Percentiles rank a stretch among this genome's conserved stretches.
phyloP scores from a whole-genome alignment of 2,888 invertebrate species.

The Sinhomidia bicolor region DNA sequence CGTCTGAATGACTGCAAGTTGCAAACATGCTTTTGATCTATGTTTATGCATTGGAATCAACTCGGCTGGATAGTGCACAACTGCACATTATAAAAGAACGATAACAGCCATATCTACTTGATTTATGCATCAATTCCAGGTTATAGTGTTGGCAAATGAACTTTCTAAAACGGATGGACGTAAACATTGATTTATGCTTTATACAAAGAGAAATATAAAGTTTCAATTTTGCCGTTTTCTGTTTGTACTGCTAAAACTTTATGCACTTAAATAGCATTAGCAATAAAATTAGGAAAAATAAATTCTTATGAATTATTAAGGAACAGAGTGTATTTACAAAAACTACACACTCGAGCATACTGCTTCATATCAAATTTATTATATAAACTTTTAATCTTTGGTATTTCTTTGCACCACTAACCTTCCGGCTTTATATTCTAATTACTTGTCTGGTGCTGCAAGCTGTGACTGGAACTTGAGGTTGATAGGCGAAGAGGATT shows the following conservation, averaged over 20 bases:
- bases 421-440: constrained; percentile 28
- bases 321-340: not conserved
- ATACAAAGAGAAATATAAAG: too few relatives aligned
- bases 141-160: too few relatives aligned
- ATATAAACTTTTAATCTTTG: constrained; percentile 6
- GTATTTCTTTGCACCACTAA: not conserved
- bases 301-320: not conserved
- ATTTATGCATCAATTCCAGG: too few relatives aligned
- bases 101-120: too few relatives aligned
- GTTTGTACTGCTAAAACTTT: too few relatives aligned
- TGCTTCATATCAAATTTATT: too few relatives aligned
- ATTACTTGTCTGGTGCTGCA: constrained; percentile 78
- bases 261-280: not conserved
- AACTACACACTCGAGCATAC: not conserved
- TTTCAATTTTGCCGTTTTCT: too few relatives aligned
- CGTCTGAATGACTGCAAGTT: not conserved
- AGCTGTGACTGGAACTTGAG: constrained; percentile 79
- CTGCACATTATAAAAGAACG: too few relatives aligned
- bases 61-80: too few relatives aligned
- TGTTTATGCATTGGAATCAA: too few relatives aligned
- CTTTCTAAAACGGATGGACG: too few relatives aligned
- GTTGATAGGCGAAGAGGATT: constrained; percentile 91
- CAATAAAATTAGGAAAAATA: not conserved
- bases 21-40: not conserved
- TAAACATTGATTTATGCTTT: too few relatives aligned